These are phyloP conservation scores for Aquatica leii DNA, from an alignment of 2,888 invertebrate genomes.

Conservation along the genomic window DNA sequence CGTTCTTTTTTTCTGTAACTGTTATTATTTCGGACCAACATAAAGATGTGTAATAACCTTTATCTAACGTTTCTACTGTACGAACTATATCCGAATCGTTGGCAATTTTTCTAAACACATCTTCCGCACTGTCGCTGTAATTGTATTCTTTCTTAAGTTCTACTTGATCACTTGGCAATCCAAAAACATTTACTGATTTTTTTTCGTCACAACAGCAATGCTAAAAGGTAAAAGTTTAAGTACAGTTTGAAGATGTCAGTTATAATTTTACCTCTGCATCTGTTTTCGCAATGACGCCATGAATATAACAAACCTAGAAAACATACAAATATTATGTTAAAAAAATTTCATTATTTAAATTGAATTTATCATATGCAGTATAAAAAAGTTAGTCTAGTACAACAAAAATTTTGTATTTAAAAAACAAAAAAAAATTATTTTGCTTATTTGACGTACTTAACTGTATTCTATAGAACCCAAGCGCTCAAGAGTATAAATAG, in stretches of 20 bases:
- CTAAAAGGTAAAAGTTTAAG: not conserved
- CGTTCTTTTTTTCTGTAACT: slow-evolving; percentile 23
- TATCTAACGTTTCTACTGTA: slow-evolving; percentile 24
- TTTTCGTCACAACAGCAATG: slow-evolving; percentile 1
- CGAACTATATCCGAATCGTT: slow-evolving; percentile 42
- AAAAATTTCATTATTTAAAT: too few species aligned
- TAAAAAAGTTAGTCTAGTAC: too few species aligned
- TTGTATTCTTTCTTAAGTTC: not conserved
- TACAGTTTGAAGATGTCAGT: too few species aligned
- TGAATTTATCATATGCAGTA: too few species aligned
- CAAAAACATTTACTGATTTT: not conserved
- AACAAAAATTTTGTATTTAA: too few species aligned
- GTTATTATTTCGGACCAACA: slow-evolving; percentile 42
- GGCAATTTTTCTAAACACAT: slow-evolving; percentile 34
- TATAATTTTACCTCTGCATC: not conserved
- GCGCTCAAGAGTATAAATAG: too few species aligned
- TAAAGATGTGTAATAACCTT: slow-evolving; percentile 34
- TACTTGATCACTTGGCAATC: not conserved
- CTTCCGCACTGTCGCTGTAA: not conserved
- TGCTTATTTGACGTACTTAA: too few species aligned
- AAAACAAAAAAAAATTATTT: too few species aligned
- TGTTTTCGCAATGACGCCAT: not conserved
- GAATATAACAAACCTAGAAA: not conserved
- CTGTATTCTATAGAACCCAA: too few species aligned
- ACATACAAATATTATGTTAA: too few species aligned